These are phyloP conservation scores for Drosophila baimaii DNA, from an alignment of 1,140 invertebrate species.

Conservation along the genomic window DNA sequence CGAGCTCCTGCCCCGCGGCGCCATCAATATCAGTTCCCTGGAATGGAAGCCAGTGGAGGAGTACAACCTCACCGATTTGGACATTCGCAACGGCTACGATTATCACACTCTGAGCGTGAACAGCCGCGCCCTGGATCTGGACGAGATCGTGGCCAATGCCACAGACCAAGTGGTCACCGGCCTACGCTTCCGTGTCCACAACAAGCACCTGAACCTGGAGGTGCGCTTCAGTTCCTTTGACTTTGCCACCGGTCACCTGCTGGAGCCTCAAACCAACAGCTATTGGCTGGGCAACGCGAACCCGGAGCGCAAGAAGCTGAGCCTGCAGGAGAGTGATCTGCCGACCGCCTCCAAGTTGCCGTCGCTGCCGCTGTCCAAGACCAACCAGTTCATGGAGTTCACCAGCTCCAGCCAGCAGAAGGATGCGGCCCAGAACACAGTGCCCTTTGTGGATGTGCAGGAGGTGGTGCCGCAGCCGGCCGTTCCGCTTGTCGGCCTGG, in stretches of 20 bases:
- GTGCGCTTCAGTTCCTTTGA: conserved; percentile 91
- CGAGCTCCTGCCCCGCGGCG: conserved; percentile 86
- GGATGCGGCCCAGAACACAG: conserved; percentile 92
- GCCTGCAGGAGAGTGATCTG: conserved; percentile 87
- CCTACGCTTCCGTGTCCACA: conserved; percentile 89
- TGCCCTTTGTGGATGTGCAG: conserved; percentile 93
- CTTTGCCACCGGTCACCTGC: conserved; percentile 89
- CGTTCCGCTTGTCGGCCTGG: conserved; percentile 87
- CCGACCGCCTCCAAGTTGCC: conserved; percentile 86
- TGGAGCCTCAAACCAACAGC: conserved; percentile 86
- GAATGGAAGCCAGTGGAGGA: conserved; percentile 88
- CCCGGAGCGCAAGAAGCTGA: conserved; percentile 87
- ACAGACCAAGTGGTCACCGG: conserved; percentile 87
- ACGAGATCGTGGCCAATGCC: conserved; percentile 89
- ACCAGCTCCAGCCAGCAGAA: conserved; percentile 88
- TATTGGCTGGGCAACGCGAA: conserved; percentile 92
- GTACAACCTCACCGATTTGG: conserved; percentile 85
- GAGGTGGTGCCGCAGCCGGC: conserved; percentile 87
- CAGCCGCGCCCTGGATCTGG: conserved; percentile 90
- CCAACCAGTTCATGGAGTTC: conserved; percentile 92
- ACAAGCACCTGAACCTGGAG: conserved; percentile 92
- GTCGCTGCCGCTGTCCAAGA: conserved; percentile 87
- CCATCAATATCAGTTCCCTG: conserved; percentile 86
- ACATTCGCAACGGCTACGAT: conserved; percentile 86
- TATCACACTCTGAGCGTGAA: conserved; percentile 91